These are phyloP conservation scores for Pristionchus japonicus DNA, from an alignment of 2,888 invertebrate genomes.

Conservation along the genomic window DNA sequence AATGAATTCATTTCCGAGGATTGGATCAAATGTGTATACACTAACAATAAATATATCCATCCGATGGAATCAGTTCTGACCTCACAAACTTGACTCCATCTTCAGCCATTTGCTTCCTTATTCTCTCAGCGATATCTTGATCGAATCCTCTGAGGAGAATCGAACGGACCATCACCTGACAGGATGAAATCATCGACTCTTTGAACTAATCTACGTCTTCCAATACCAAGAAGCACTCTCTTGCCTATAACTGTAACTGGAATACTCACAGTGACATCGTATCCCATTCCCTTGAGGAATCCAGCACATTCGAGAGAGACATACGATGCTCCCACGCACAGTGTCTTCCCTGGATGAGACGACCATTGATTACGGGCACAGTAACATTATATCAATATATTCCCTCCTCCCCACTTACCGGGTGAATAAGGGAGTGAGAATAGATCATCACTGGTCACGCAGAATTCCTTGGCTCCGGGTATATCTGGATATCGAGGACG, in stretches of 20 bases:
- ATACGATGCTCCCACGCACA: conserved; percentile 81
- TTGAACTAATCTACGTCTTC: no score
- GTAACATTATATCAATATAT: background rate
- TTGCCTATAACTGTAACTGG: background rate
- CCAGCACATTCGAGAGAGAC: conserved; percentile 81
- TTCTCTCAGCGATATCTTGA: conserved; percentile 79
- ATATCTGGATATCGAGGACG: conserved; percentile 78
- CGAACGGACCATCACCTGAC: conserved; percentile 79
- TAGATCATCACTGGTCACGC: conserved; percentile 80
- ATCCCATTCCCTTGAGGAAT: conserved; percentile 79
- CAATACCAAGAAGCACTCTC: background rate
- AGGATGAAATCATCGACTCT: conserved; percentile 63
- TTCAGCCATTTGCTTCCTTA: conserved; percentile 78
- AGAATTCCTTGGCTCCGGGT: conserved; percentile 78
- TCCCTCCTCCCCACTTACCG: background rate
- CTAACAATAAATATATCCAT: no score
- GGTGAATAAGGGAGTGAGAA: conserved; percentile 77
- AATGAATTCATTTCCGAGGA: background rate
- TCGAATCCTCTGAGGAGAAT: conserved; percentile 81
- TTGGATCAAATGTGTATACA: no score
- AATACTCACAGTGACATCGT: conserved; percentile 74
- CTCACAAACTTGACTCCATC: conserved; percentile 78
- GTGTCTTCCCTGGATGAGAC: conserved; percentile 78
- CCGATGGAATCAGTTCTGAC: conserved; percentile 42
- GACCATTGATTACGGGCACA: background rate